Evolutionary conservation across 1,140 invertebrate species (phyloP).

Genomic region (Bicyclus anynana): DNA sequence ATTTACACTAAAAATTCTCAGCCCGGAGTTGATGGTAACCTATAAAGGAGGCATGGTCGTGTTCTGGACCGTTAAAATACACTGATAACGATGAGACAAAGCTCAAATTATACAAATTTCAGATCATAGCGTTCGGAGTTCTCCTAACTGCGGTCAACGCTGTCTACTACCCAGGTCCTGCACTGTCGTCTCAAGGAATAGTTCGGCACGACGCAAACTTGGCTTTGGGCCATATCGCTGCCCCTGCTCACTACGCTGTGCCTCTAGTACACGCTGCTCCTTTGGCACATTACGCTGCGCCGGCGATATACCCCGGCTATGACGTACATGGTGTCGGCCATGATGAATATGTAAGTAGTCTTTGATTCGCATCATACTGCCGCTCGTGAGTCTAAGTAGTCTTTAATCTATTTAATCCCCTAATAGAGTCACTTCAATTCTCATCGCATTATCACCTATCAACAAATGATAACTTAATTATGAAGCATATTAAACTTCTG

Average conservation of each 20-base stretch:
- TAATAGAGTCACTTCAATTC: no score
- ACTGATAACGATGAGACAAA: background rate
- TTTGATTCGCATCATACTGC: background rate
- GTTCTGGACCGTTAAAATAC: no score
- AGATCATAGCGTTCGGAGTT: slow-evolving; percentile 48
- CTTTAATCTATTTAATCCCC: no score
- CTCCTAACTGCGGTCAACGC: slow-evolving; percentile 42
- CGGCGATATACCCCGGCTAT: slow-evolving; percentile 25
- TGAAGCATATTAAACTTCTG: no score
- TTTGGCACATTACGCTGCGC: slow-evolving; percentile 29
- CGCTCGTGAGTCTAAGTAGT: no score
- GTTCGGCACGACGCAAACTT: slow-evolving; percentile 48
- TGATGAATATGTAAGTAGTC: slow-evolving; percentile 41
- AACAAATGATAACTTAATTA: no score
- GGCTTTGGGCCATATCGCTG: slow-evolving; percentile 23
- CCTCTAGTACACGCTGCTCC: slow-evolving; percentile 41
- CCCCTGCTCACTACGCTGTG: slow-evolving; percentile 38
- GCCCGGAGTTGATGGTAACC: no score
- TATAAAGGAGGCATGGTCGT: background rate
- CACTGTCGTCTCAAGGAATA: slow-evolving; percentile 58
- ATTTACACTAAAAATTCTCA: no score
- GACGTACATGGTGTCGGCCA: slow-evolving; percentile 31
- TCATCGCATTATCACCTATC: no score
- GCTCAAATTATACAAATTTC: slow-evolving; percentile 9
- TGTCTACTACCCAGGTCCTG: slow-evolving; percentile 38